Percentiles rank a stretch among this genome's conserved stretches.
These are phyloP conservation scores for Nephrotoma flavescens DNA, from an alignment of 2,888 invertebrate species.

Conservation along the genomic window DNA sequence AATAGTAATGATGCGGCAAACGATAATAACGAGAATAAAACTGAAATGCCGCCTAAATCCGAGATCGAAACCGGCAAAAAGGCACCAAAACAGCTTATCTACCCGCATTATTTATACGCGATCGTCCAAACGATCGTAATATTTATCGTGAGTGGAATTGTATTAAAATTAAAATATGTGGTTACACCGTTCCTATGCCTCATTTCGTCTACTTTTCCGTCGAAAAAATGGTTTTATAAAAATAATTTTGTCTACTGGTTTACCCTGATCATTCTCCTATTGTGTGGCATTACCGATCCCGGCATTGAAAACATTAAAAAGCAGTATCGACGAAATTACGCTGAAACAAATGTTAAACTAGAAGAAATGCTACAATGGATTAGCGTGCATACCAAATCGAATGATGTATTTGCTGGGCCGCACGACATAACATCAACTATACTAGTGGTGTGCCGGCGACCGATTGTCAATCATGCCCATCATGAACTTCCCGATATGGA, in stretches of 20 bases:
- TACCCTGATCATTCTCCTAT: slow-evolving; percentile 32
- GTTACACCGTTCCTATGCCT: slow-evolving; percentile 67
- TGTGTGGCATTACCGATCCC: slow-evolving; percentile 33
- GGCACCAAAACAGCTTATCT: not conserved
- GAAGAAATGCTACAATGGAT: slow-evolving; percentile 72
- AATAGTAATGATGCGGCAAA: not conserved
- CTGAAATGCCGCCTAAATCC: not conserved
- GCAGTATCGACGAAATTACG: slow-evolving; percentile 42
- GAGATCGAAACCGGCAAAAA: not conserved
- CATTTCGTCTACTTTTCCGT: slow-evolving; percentile 48
- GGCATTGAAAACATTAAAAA: slow-evolving; percentile 26
- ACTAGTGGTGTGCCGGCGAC: slow-evolving; percentile 57
- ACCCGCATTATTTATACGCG: slow-evolving; percentile 42
- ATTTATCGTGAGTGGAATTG: slow-evolving; percentile 52
- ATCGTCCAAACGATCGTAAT: slow-evolving; percentile 55
- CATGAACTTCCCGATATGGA: slow-evolving; percentile 68
- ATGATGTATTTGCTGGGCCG: slow-evolving; percentile 62
- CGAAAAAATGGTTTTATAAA: slow-evolving; percentile 39
- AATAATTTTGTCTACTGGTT: slow-evolving; percentile 29
- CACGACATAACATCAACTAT: slow-evolving; percentile 75
- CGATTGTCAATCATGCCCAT: slow-evolving; percentile 77
- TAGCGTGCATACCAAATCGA: slow-evolving; percentile 39
- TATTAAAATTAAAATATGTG: slow-evolving; percentile 66
- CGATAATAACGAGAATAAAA: not conserved
- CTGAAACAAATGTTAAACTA: slow-evolving; percentile 47